These are phyloP conservation scores for Planiliza haematocheilus DNA, from an alignment of 2,113 vertebrate species.

Conservation along the genomic window DNA sequence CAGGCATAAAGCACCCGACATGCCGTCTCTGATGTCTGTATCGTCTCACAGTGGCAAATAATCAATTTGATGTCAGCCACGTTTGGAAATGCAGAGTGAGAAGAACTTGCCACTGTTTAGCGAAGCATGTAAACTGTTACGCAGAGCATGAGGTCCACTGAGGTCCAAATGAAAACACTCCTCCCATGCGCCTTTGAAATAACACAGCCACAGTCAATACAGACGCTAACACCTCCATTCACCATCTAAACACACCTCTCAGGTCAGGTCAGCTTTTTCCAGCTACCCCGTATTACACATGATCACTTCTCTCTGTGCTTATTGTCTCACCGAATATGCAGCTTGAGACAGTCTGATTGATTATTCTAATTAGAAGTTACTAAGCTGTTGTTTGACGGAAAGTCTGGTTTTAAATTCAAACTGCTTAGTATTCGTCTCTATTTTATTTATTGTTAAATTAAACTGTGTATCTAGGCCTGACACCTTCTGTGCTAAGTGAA, in stretches of 20 bases:
- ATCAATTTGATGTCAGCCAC: conserved; percentile 40
- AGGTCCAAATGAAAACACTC: conserved; percentile 42
- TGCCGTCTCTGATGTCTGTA: conserved; percentile 25
- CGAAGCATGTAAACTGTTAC: conserved; percentile 42
- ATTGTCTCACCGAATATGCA: not conserved
- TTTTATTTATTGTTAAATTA: conserved; percentile 48
- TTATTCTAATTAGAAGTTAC: conserved; percentile 51
- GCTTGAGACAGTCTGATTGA: conserved; percentile 20
- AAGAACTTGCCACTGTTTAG: conserved; percentile 1
- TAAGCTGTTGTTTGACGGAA: conserved; percentile 39
- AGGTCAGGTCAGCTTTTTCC: conserved; percentile 53
- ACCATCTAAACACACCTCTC: conserved; percentile 35
- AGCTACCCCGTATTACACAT: conserved; percentile 5
- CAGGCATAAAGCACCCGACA: not conserved
- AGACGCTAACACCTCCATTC: conserved; percentile 1
- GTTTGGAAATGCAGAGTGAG: conserved; percentile 7
- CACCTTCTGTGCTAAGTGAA: conserved; percentile 13
- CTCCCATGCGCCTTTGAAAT: conserved; percentile 41
- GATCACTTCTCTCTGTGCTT: conserved; percentile 1
- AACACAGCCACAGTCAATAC: conserved; percentile 21
- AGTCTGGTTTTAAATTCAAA: conserved; percentile 15
- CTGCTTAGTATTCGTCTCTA: conserved; percentile 35
- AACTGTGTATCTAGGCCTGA: conserved; percentile 44
- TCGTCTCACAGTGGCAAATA: not conserved
- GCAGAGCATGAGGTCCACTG: conserved; percentile 4